phyloP scores from a whole-genome alignment of 2,113 vertebrate species.

The Xiphorhynchus elegans region DNA sequence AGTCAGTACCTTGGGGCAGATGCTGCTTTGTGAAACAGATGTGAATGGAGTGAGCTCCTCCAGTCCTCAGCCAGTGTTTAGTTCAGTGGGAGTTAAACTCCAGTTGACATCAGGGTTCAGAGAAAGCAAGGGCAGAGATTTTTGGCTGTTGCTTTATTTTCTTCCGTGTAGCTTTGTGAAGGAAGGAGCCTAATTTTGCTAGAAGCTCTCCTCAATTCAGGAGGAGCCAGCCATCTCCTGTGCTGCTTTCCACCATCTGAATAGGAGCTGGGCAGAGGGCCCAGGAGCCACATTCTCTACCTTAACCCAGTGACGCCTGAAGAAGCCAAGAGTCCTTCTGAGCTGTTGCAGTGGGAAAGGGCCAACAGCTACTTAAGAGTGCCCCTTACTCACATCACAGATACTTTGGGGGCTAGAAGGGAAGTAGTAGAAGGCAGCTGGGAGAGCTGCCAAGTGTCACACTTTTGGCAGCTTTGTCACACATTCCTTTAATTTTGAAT shows the following conservation, averaged over 20 bases:
- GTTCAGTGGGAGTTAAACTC: conserved; percentile 21
- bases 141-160: conserved; percentile 41
- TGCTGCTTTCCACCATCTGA: conserved; percentile 38
- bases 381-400: conserved; percentile 47
- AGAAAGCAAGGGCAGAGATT: conserved; percentile 23
- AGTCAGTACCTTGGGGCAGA: not conserved
- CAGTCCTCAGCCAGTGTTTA: not conserved
- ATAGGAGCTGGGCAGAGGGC: conserved; percentile 36
- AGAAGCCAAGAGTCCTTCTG: conserved; percentile 42
- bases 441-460: conserved; percentile 60
- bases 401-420: conserved; percentile 46
- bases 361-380: conserved; percentile 51
- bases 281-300: conserved; percentile 50
- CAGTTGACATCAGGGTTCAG: not conserved
- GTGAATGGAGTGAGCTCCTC: not conserved
- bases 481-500: conserved; percentile 50
- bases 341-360: conserved; percentile 41
- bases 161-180: not conserved
- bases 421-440: conserved; percentile 61
- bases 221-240: conserved; percentile 32
- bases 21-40: not conserved
- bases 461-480: conserved; percentile 57
- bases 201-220: conserved; percentile 22
- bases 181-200: conserved; percentile 26
- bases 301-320: conserved; percentile 42